Percentiles rank a stretch among this genome's conserved stretches.
phyloP scores from a whole-genome alignment of 2,888 invertebrate genomes.

The Holacanthella duospinosa region DNA sequence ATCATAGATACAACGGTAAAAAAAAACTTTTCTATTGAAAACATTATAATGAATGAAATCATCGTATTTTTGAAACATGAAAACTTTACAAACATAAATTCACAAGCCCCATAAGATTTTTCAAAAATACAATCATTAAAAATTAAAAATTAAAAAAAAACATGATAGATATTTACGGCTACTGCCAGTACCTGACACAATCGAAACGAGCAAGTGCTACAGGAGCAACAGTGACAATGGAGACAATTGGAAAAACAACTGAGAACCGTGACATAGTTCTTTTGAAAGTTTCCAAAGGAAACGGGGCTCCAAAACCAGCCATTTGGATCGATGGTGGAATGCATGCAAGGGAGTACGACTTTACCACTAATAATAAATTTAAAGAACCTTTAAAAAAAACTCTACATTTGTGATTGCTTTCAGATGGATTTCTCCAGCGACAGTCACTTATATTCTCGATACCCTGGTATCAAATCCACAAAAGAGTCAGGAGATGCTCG shows the following conservation, averaged over 20 bases:
- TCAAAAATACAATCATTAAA: too few species aligned
- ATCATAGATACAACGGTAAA: conserved; percentile 45
- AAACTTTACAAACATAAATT: neutral
- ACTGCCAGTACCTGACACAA: conserved; percentile 13
- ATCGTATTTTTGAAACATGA: too few species aligned
- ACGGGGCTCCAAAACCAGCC: conserved; percentile 39
- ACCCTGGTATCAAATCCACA: conserved; percentile 23
- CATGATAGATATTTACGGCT: conserved; percentile 32
- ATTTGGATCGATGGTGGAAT: conserved; percentile 53
- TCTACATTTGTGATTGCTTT: conserved; percentile 50
- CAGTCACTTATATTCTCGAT: conserved; percentile 31
- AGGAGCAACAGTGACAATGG: conserved; percentile 31
- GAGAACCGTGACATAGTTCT: conserved; percentile 40
- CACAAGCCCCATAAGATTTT: neutral
- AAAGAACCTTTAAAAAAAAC: conserved; percentile 46
- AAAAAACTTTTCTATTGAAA: too few species aligned
- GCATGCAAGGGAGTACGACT: conserved; percentile 65
- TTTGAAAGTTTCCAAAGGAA: conserved; percentile 40
- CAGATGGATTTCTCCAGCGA: conserved; percentile 43
- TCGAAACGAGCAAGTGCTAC: conserved; percentile 22
- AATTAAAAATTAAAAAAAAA: neutral
- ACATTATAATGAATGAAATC: conserved; percentile 14
- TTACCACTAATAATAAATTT: neutral
- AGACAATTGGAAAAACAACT: conserved; percentile 38
- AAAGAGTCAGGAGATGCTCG: conserved; percentile 45